These are phyloP conservation scores for Chloroceryle aenea DNA, from an alignment of 2,113 vertebrate species.

Conservation along the genomic window DNA sequence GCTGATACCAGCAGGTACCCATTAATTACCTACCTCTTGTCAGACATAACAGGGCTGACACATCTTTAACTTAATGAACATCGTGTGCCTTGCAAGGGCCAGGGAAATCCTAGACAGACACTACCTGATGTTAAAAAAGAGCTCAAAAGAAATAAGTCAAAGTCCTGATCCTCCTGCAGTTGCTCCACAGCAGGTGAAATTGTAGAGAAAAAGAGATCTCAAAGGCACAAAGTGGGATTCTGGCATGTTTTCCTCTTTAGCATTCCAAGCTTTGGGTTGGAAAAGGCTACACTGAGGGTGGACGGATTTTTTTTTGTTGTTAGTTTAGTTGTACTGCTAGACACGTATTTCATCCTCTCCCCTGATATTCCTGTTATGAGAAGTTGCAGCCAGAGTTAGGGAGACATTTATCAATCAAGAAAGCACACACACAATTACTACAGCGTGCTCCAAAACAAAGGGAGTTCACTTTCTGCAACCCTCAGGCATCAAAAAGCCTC, in stretches of 20 bases:
- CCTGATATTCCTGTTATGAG: not conserved
- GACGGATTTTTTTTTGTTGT: not conserved
- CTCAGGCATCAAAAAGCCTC: not conserved
- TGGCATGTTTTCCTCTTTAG: constrained; percentile 8
- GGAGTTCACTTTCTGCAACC: not conserved
- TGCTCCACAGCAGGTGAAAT: not conserved
- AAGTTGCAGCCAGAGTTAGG: not conserved
- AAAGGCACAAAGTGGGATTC: not conserved
- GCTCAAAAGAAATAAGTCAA: not conserved
- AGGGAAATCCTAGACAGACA: not conserved
- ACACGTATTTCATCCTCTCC: not conserved
- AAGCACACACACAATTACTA: not conserved
- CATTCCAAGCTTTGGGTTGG: not conserved
- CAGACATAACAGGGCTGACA: not conserved
- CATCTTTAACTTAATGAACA: not conserved
- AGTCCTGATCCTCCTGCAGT: not conserved
- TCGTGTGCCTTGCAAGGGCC: not conserved
- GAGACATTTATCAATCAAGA: not conserved
- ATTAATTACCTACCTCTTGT: not conserved
- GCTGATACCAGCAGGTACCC: not conserved
- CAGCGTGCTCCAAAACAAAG: not conserved
- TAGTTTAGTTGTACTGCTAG: constrained; percentile 6
- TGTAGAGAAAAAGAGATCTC: not conserved
- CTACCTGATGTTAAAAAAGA: not conserved
- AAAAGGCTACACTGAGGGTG: not conserved